These are phyloP conservation scores for Agrochola macilenta DNA, from an alignment of 2,888 invertebrate species.

Conservation along the genomic window DNA sequence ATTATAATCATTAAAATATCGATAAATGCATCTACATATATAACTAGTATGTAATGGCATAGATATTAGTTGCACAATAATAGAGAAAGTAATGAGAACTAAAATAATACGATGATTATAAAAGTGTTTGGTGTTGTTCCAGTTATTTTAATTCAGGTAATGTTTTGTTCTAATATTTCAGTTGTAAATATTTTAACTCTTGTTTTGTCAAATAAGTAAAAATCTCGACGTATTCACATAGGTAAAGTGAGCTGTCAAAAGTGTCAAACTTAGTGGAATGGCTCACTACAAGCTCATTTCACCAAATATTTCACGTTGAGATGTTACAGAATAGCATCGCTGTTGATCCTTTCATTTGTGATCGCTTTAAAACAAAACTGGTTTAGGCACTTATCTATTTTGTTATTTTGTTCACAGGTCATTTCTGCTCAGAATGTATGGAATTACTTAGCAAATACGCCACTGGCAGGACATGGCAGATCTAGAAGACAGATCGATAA, in stretches of 20 bases:
- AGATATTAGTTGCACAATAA: slow-evolving; percentile 19
- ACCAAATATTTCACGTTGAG: too few relatives aligned
- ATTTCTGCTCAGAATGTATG: slow-evolving; percentile 58
- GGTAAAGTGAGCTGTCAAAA: too few relatives aligned
- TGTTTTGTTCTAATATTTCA: fast-evolving
- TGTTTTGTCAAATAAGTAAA: background rate
- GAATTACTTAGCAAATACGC: slow-evolving; percentile 5
- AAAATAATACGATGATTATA: slow-evolving; percentile 34
- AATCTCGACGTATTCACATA: too few relatives aligned
- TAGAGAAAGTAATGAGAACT: slow-evolving; percentile 13
- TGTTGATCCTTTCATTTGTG: too few relatives aligned
- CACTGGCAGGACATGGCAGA: slow-evolving; percentile 20
- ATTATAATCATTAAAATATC: background rate
- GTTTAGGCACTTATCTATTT: background rate
- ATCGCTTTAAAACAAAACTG: background rate
- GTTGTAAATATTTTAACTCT: background rate
- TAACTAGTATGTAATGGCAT: background rate
- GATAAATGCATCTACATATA: slow-evolving; percentile 39
- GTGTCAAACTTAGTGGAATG: too few relatives aligned
- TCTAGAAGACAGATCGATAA: slow-evolving; percentile 42
- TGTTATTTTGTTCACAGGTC: slow-evolving; percentile 61
- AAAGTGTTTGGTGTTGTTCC: slow-evolving; percentile 31
- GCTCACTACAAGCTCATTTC: too few relatives aligned
- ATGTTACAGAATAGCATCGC: too few relatives aligned
- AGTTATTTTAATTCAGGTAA: slow-evolving; percentile 41